These are phyloP conservation scores for Equus quagga DNA, from an alignment of 2,113 vertebrate species.

Conservation along the genomic window DNA sequence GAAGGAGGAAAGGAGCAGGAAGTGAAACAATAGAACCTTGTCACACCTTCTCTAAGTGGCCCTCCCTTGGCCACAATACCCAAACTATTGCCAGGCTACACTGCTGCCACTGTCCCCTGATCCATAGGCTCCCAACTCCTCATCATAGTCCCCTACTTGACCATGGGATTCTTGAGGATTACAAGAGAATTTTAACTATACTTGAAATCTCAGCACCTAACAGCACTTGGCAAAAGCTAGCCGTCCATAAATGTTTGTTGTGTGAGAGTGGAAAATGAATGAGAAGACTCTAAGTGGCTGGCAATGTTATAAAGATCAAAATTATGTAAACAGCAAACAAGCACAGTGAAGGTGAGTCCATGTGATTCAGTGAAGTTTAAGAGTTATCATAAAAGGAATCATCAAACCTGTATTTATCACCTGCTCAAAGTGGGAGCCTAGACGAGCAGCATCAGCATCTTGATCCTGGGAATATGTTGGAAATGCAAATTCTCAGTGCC, in stretches of 20 bases:
- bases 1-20: background rate
- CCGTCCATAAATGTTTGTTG: background rate
- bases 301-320: background rate
- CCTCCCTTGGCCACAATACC: fast-evolving
- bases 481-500: background rate
- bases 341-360: background rate
- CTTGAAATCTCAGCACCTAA: background rate
- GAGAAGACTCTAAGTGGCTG: background rate
- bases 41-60: background rate
- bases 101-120: background rate
- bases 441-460: too few relatives aligned
- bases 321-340: background rate
- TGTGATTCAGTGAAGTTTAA: background rate
- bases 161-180: background rate
- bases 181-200: background rate
- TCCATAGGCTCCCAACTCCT: too few relatives aligned
- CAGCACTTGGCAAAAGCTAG: too few relatives aligned
- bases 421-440: background rate
- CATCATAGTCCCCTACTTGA: too few relatives aligned
- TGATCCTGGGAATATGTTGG: too few relatives aligned
- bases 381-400: background rate
- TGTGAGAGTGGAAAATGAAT: background rate
- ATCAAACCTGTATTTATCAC: background rate
- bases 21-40: background rate
- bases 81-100: background rate